Percentiles rank a stretch among this genome's conserved stretches.
These are phyloP conservation scores for Malurus elegans DNA, from an alignment of 2,113 vertebrate genomes.

Conservation along the genomic window DNA sequence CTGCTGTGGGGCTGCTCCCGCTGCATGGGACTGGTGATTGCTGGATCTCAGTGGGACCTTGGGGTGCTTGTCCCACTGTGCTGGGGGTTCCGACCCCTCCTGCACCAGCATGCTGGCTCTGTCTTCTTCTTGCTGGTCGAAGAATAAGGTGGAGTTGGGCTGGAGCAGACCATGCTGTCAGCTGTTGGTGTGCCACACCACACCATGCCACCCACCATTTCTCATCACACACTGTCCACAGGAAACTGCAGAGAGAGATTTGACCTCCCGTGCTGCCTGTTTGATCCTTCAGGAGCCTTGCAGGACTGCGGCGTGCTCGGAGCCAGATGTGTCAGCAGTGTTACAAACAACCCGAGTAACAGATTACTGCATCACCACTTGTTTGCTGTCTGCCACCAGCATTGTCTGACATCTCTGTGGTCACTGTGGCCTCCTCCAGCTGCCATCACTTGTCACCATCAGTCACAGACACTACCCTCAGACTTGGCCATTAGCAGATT, in stretches of 20 bases:
- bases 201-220: rapidly evolving
- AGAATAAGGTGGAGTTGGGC: background rate
- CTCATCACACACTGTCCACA: rapidly evolving
- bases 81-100: background rate
- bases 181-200: background rate
- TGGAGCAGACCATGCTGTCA: rapidly evolving
- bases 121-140: background rate
- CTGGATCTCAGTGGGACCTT: background rate
- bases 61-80: background rate
- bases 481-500: conserved; percentile 49
- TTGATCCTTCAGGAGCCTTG: background rate
- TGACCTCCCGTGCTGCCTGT: background rate
- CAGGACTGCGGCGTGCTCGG: rapidly evolving
- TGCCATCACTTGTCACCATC: conserved; percentile 56
- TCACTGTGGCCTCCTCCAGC: conserved; percentile 33
- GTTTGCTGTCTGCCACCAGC: background rate
- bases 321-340: background rate
- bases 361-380: conserved; percentile 33
- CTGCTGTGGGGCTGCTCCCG: rapidly evolving
- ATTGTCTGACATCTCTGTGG: conserved; percentile 50
- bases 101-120: background rate
- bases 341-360: background rate
- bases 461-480: conserved; percentile 21
- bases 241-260: background rate
- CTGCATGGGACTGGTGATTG: background rate